These are phyloP conservation scores for Tinea semifulvella DNA, from an alignment of 2,888 invertebrate genomes.

Conservation along the genomic window DNA sequence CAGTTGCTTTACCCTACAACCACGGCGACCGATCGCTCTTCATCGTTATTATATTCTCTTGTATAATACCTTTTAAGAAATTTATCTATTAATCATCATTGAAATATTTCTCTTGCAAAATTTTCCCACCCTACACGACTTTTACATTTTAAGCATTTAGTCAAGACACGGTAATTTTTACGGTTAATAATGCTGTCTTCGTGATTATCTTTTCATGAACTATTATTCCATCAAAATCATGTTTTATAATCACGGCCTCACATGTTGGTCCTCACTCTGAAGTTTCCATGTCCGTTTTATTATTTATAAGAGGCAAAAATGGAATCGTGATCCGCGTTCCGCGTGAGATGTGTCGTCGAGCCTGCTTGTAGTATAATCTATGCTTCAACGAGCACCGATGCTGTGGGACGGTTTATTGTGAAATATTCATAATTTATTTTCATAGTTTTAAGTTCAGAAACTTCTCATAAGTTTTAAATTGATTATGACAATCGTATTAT, in stretches of 20 bases:
- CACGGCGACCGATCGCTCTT: neutral
- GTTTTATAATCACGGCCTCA: slow-evolving; percentile 9
- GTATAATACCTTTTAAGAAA: slow-evolving; percentile 4
- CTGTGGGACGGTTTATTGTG: slow-evolving; percentile 22
- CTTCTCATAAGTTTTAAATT: neutral
- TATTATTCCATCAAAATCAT: slow-evolving; percentile 11
- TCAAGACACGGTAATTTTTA: neutral
- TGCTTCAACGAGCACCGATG: slow-evolving; percentile 25
- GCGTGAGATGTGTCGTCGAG: slow-evolving; percentile 33
- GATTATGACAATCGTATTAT: neutral
- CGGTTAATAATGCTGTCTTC: slow-evolving; percentile 5
- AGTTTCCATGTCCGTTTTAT: slow-evolving; percentile 7
- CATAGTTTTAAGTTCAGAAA: neutral
- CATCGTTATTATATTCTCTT: slow-evolving; percentile 1
- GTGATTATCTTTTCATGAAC: slow-evolving; percentile 9
- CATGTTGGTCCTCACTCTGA: slow-evolving; percentile 3
- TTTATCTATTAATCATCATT: slow-evolving; percentile 7
- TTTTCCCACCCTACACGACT: slow-evolving; percentile 2
- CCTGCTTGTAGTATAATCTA: slow-evolving; percentile 26
- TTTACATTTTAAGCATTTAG: neutral
- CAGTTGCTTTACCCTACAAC: slow-evolving; percentile 15
- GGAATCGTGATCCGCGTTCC: slow-evolving; percentile 38
- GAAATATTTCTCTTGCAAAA: slow-evolving; percentile 1
- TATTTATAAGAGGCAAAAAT: slow-evolving; percentile 24
- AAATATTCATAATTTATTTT: slow-evolving; percentile 37